Base-by-base conservation (phyloP, 2,113 vertebrate species). In the Toxotes chatareus region DNA sequence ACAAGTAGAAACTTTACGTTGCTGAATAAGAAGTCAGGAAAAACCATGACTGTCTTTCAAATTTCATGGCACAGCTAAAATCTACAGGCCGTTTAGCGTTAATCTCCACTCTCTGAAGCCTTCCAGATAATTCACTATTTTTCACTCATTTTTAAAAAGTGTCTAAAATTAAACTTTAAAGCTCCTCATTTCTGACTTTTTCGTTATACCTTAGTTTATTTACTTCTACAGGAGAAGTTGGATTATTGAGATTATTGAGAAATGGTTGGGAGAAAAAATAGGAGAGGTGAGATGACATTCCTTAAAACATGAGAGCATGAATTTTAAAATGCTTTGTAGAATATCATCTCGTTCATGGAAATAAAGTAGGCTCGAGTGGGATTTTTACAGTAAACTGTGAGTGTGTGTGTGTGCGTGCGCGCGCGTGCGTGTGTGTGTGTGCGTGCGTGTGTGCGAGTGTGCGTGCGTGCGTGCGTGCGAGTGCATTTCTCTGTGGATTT, bases 401-500 rank as follows among this genome's bases (percentile, higher is more conserved):
- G 19, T 12, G 49, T 46, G 34, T 67, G 23, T 42, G 46, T 64
- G 57, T 51, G 49, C 21, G 47, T 49, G 47, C 19, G 4, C 9
- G 38, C 34, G 34, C 5, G 5, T 53, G 34, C 62, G 31, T 40
- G 53, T 63, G 65, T 49, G 47, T 49, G 47, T 49, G 47, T 47
- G 5, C 46, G 34, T 66, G 27, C 34, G 51, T 59, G 64, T 16
- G 46, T 47, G 46, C 17, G 46, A 16, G 57, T 27, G 21, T 21
- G 38, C 57, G n/a, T n/a, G n/a, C n/a, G n/a, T n/a, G n/a, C 17
- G 8, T 65, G 32, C 64, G 23, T 70, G 65, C 42, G 32, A 56
- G 61, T 72, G 46, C 23, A 44, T 47, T 71, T 53, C 32, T 31
- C 27, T 49, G 57, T 7, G 44, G 82, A 78, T 81, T 85, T 83